A percentile compares a stretch with the other conserved stretches of the same genome.
Evolutionary conservation across 2,113 vertebrate species (phyloP).

Genomic region (Pagrus major): DNA sequence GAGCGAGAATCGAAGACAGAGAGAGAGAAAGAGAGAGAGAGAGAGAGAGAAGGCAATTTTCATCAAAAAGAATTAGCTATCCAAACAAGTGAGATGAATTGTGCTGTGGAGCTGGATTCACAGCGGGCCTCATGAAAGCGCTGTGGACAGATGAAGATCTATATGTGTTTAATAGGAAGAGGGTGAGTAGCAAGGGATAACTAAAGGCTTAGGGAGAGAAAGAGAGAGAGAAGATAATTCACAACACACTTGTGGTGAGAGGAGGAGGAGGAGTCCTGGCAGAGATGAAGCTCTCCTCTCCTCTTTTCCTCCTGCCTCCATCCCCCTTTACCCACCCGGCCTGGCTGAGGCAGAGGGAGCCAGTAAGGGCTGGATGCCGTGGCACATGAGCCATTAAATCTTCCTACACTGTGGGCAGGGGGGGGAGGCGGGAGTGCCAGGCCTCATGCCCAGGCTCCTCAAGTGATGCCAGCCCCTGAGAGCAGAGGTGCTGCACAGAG

Average conservation of each 20-base stretch:
- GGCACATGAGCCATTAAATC: slow-evolving; percentile 84
- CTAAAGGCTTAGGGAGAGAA: slow-evolving; percentile 52
- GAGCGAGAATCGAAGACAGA: neutral
- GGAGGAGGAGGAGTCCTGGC: slow-evolving; percentile 73
- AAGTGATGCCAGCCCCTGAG: slow-evolving; percentile 26
- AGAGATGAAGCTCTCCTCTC: slow-evolving; percentile 41
- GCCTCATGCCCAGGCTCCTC: slow-evolving; percentile 43
- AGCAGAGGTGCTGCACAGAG: slow-evolving; percentile 6
- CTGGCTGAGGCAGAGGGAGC: slow-evolving; percentile 55
- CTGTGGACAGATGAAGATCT: slow-evolving; percentile 75
- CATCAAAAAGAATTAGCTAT: slow-evolving; percentile 81
- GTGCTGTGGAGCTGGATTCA: slow-evolving; percentile 47
- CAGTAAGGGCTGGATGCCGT: slow-evolving; percentile 73
- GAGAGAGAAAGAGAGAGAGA: slow-evolving; percentile 13
- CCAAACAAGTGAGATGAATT: slow-evolving; percentile 76
- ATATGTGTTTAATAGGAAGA: slow-evolving; percentile 75
- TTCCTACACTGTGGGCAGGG: slow-evolving; percentile 68
- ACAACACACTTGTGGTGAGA: slow-evolving; percentile 81
- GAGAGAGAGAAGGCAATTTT: slow-evolving; percentile 68
- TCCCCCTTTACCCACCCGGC: slow-evolving; percentile 45
- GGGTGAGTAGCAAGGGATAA: slow-evolving; percentile 70
- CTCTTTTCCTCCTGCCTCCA: slow-evolving; percentile 48
- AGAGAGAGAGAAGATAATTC: slow-evolving; percentile 71
- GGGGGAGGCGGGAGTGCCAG: slow-evolving; percentile 41
- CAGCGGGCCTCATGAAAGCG: slow-evolving; percentile 56